phyloP scores from a whole-genome alignment of 2,797 vertebrate species.

The Pelobates cultripes region DNA sequence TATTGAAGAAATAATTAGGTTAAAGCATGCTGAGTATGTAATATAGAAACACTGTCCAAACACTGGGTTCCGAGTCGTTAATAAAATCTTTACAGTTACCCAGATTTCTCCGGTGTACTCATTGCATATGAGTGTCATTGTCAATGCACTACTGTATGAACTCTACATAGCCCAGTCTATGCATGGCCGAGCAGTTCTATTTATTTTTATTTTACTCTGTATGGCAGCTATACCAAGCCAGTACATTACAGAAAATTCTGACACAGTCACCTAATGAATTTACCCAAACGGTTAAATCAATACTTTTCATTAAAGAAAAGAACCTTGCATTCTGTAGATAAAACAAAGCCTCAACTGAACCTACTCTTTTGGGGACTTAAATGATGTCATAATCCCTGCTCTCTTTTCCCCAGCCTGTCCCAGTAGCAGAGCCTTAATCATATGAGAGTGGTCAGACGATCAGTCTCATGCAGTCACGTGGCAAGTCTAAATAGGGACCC shows the following conservation, averaged over 20 bases:
- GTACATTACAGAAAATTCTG: background rate
- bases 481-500: slow-evolving; percentile 29
- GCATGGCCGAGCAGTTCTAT: too few species aligned
- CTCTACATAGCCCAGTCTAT: too few species aligned
- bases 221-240: background rate
- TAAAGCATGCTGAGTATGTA: too few species aligned
- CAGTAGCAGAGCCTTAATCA: slow-evolving; percentile 19
- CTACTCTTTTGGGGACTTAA: slow-evolving; percentile 2
- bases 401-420: background rate
- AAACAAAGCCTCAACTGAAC: slow-evolving; percentile 30
- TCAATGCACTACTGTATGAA: too few species aligned
- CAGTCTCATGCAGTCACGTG: slow-evolving; percentile 27
- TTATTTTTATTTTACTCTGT: too few species aligned
- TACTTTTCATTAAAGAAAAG: background rate
- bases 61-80: too few species aligned
- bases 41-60: too few species aligned
- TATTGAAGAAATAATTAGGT: too few species aligned
- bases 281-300: background rate
- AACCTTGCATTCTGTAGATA: background rate
- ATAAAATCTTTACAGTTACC: too few species aligned
- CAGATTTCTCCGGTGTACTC: too few species aligned
- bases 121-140: too few species aligned
- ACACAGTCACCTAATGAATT: background rate
- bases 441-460: slow-evolving; percentile 37
- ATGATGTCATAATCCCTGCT: slow-evolving; percentile 30